Evolutionary conservation across 2,888 invertebrate species (phyloP).

Genomic region (Trilocha varians): DNA sequence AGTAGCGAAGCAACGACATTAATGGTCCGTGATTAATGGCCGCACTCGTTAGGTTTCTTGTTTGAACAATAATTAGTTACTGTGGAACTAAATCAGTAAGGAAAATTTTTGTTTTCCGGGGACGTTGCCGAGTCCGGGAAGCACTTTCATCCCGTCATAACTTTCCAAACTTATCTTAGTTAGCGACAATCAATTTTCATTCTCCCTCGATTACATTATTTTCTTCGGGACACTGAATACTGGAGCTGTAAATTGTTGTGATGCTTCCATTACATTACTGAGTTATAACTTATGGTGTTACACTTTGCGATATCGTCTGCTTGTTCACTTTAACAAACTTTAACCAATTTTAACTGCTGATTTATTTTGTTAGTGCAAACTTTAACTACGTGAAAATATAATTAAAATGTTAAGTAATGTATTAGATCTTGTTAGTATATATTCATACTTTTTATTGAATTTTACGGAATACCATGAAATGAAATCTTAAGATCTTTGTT

Average conservation of each 20-base stretch:
- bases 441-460: no score
- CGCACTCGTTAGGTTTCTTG: conserved; percentile 46
- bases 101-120: conserved; percentile 38
- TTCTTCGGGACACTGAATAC: conserved; percentile 32
- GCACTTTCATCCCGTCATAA: conserved; percentile 57
- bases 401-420: no score
- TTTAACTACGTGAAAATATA: no score
- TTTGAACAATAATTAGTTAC: conserved; percentile 53
- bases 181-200: conserved; percentile 68
- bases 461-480: no score
- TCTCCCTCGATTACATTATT: conserved; percentile 54
- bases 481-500: no score
- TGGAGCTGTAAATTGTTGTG: conserved; percentile 7
- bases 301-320: neutral
- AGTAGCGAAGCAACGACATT: conserved; percentile 34
- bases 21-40: conserved; percentile 45
- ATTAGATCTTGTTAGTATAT: no score
- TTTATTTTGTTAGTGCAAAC: no score
- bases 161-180: conserved; percentile 66
- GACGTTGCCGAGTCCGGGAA: conserved; percentile 27
- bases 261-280: neutral
- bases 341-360: neutral
- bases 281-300: neutral
- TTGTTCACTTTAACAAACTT: neutral
- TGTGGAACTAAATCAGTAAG: conserved; percentile 38